Percentiles rank a stretch among this genome's conserved stretches.
These are phyloP conservation scores for Petrocephalus sullivani DNA, from an alignment of 2,797 vertebrate genomes.

Conservation along the genomic window DNA sequence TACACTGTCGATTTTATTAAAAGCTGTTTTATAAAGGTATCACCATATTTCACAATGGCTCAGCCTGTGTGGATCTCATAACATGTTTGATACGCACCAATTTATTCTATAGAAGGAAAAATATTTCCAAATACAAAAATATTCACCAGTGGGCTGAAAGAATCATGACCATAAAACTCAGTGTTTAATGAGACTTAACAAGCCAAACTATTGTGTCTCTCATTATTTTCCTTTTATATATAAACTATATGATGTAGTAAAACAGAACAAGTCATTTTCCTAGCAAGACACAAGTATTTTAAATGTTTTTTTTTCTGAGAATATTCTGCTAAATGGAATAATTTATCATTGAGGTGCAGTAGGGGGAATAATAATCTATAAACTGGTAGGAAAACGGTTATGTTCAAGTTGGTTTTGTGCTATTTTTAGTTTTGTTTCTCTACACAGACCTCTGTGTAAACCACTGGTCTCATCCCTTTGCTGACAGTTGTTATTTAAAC, in stretches of 20 bases:
- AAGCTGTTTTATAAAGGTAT: conserved; percentile 4
- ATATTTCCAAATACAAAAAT: conserved; percentile 4
- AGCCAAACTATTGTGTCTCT: background rate
- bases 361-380: background rate
- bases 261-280: background rate
- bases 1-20: background rate
- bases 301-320: background rate
- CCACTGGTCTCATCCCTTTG: background rate
- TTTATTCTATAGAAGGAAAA: background rate
- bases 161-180: background rate
- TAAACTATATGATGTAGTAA: background rate
- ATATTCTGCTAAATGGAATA: background rate
- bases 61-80: background rate
- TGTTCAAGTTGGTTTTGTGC: background rate
- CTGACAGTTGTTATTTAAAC: background rate
- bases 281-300: background rate
- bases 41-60: background rate
- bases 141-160: background rate
- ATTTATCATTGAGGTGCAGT: background rate
- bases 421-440: background rate
- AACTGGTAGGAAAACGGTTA: background rate
- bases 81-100: background rate
- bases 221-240: background rate
- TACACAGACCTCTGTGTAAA: background rate
- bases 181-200: background rate